These are phyloP conservation scores for Labrus mixtus DNA, from an alignment of 2,113 vertebrate genomes.

Conservation along the genomic window DNA sequence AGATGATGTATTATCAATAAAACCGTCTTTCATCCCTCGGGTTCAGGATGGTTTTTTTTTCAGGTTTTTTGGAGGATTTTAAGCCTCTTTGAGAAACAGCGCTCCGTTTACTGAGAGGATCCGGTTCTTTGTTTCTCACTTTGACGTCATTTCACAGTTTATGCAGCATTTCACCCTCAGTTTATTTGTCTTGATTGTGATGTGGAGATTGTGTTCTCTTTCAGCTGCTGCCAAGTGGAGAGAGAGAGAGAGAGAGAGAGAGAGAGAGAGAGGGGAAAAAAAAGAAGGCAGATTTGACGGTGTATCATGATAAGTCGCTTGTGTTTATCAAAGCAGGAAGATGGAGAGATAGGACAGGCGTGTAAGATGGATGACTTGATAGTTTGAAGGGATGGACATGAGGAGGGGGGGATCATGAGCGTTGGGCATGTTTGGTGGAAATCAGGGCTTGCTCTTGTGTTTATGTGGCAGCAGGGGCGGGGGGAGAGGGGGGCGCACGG, in stretches of 20 bases:
- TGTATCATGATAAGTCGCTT: constrained; percentile 14
- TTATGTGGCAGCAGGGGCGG: constrained; percentile 44
- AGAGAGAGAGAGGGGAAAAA: not conserved
- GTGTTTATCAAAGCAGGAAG: constrained; percentile 21
- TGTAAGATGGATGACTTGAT: constrained; percentile 47
- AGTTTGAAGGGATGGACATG: constrained; percentile 46
- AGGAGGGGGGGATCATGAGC: constrained; percentile 24
- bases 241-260: too few species aligned
- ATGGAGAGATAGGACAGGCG: constrained; percentile 10
- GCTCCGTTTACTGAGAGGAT: constrained; percentile 21
- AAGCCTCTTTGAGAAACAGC: not conserved
- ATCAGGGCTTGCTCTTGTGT: constrained; percentile 50
- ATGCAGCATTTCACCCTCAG: constrained; percentile 47
- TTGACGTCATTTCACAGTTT: constrained; percentile 44
- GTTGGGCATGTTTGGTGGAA: constrained; percentile 54
- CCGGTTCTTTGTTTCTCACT: constrained; percentile 26
- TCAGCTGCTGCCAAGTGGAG: constrained; percentile 28
- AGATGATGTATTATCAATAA: not conserved
- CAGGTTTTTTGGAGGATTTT: constrained; percentile 8
- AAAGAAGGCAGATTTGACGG: constrained; percentile 37
- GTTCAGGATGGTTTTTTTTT: constrained; percentile 15
- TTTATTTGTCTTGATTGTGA: constrained; percentile 48
- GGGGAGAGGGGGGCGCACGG: constrained; percentile 24
- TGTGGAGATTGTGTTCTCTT: constrained; percentile 31
- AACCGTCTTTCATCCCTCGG: not conserved